These are phyloP conservation scores for Panagrolaimus sp. DNA, from an alignment of 1,140 invertebrate genomes.

Conservation along the genomic window DNA sequence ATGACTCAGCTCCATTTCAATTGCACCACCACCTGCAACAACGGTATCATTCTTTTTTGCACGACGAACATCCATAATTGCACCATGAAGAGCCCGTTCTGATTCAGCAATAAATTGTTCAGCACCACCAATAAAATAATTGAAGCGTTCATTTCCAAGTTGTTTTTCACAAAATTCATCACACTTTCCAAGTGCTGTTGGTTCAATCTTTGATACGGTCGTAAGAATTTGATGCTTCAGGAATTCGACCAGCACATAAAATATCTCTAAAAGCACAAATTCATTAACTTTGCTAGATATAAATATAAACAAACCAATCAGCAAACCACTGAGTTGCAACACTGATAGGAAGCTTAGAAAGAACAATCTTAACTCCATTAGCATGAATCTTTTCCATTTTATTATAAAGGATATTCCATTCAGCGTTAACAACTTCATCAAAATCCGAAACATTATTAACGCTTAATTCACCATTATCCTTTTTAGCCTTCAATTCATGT, in stretches of 20 bases:
- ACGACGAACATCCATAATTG: slow-evolving; percentile 97
- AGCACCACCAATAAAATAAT: slow-evolving; percentile 79
- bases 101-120: slow-evolving; percentile 99
- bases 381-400: slow-evolving; percentile 86
- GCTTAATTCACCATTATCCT: slow-evolving; percentile 93
- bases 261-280: slow-evolving; percentile 69
- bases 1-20: slow-evolving; percentile 95
- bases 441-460: slow-evolving; percentile 76
- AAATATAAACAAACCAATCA: slow-evolving; percentile 66
- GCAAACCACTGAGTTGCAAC: slow-evolving; percentile 99
- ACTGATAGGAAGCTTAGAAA: slow-evolving; percentile 95
- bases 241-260: slow-evolving; percentile 97
- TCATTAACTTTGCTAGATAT: slow-evolving; percentile 2
- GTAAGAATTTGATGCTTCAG: slow-evolving; percentile 89
- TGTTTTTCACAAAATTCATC: slow-evolving; percentile 82
- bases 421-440: slow-evolving; percentile 80
- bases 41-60: slow-evolving; percentile 71
- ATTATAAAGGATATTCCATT: slow-evolving; percentile 96
- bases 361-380: slow-evolving; percentile 87
- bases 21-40: slow-evolving; percentile 79
- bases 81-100: slow-evolving; percentile 93
- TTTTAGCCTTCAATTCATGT: slow-evolving; percentile 90
- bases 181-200: slow-evolving; percentile 76
- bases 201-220: slow-evolving; percentile 75
- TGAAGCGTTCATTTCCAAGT: slow-evolving; percentile 78